Conservation (phyloP, 2,888 invertebrate species). For the Agrenia bidenticulata region DNA sequence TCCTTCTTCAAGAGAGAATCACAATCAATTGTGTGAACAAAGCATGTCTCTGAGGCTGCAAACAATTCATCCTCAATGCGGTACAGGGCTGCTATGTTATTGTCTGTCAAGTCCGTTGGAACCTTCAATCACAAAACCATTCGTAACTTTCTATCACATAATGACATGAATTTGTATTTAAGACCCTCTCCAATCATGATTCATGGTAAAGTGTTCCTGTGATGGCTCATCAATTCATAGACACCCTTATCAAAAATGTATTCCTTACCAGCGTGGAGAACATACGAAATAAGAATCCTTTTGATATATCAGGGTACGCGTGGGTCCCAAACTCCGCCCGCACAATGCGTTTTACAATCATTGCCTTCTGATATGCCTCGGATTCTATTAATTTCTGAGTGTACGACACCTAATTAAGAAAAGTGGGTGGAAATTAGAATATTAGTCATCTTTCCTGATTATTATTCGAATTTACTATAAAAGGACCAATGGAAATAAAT, state of each 20-base stretch:
- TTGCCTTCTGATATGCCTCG: constrained; percentile 58
- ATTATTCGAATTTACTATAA: no score
- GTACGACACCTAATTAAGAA: constrained; percentile 53
- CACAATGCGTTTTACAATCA: constrained; percentile 57
- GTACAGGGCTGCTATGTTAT: constrained; percentile 49
- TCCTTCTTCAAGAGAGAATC: constrained; percentile 47
- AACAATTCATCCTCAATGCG: constrained; percentile 46
- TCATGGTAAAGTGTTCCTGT: no score
- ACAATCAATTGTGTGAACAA: constrained; percentile 48
- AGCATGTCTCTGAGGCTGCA: constrained; percentile 49
- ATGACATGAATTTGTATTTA: neutral
- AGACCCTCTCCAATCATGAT: neutral
- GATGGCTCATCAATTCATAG: no score
- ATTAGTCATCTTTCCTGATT: no score
- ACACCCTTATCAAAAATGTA: neutral
- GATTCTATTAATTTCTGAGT: constrained; percentile 57
- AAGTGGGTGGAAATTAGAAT: neutral
- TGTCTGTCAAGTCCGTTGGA: constrained; percentile 51
- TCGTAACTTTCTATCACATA: constrained; percentile 17
- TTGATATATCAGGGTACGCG: constrained; percentile 47
- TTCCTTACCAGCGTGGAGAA: constrained; percentile 48
- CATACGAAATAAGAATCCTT: constrained; percentile 40
- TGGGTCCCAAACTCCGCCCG: constrained; percentile 53
- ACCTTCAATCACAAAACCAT: constrained; percentile 35
- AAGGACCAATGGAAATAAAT: no score